Percentiles rank a stretch among this genome's conserved stretches.
phyloP scores from a whole-genome alignment of 2,113 vertebrate species.

The Lagenorhynchus albirostris region DNA sequence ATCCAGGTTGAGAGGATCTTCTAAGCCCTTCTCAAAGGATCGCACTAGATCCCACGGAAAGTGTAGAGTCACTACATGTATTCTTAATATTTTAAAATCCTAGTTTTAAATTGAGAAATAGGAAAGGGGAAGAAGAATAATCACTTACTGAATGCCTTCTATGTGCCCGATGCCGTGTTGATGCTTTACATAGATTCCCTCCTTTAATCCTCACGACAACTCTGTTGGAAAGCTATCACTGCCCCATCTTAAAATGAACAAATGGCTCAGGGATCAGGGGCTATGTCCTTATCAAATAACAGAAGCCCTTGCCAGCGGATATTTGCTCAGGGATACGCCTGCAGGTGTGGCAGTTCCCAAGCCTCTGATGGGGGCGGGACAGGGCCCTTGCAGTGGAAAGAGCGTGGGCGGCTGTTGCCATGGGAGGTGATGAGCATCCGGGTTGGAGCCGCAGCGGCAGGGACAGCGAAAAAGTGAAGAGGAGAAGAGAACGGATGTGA shows the following conservation, averaged over 20 bases:
- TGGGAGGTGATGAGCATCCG: background rate
- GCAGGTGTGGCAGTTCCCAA: background rate
- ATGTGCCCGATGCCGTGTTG: background rate
- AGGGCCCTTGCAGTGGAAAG: background rate
- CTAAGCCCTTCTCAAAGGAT: background rate
- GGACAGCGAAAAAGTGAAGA: background rate
- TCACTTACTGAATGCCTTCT: background rate
- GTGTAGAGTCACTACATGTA: background rate
- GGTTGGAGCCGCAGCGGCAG: background rate
- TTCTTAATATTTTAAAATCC: background rate
- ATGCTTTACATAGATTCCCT: background rate
- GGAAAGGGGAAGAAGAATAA: background rate
- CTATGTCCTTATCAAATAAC: background rate
- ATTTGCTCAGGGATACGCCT: rapidly evolving
- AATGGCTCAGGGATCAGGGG: background rate
- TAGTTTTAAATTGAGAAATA: background rate
- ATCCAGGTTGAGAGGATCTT: background rate
- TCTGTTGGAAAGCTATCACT: background rate
- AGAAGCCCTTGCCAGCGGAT: background rate
- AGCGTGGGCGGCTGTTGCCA: no score
- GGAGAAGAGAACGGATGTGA: background rate
- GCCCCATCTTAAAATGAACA: background rate
- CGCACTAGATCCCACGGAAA: background rate
- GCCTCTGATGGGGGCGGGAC: background rate
- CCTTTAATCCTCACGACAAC: background rate